Evolutionary conservation across 2,113 vertebrate species (phyloP).

Genomic region (Salvelinus sp.): DNA sequence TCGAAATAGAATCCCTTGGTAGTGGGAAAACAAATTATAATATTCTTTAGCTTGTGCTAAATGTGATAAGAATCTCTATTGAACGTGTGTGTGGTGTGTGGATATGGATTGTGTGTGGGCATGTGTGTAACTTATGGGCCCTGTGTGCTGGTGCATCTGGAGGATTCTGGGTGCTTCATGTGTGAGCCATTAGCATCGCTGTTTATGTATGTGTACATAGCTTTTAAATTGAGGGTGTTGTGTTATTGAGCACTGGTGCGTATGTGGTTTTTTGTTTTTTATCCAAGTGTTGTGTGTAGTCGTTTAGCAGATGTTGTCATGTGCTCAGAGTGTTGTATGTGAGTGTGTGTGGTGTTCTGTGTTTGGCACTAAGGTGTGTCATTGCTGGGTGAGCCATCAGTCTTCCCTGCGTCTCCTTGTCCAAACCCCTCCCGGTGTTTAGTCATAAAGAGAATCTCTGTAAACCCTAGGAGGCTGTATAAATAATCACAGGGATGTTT

Average conservation of each 20-base stretch:
- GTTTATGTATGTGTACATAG: no score
- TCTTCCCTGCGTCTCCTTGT: conserved; percentile 44
- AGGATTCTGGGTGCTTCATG: no score
- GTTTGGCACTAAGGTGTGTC: conserved; percentile 21
- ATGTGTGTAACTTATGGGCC: background rate
- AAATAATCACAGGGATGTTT: conserved; percentile 66
- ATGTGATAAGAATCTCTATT: background rate
- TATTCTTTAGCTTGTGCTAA: background rate
- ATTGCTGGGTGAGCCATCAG: conserved; percentile 47
- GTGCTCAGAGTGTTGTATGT: conserved; percentile 9
- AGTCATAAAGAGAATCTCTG: conserved; percentile 62
- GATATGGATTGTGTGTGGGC: background rate
- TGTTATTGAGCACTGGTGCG: no score
- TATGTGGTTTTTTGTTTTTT: no score
- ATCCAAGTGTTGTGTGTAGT: background rate
- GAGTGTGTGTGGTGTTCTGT: conserved; percentile 14
- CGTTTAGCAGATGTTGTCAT: background rate
- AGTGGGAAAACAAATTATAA: background rate
- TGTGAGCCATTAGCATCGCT: no score
- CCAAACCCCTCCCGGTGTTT: conserved; percentile 46
- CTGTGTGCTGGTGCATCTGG: no score
- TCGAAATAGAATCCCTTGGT: background rate
- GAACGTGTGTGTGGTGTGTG: background rate
- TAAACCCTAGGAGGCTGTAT: conserved; percentile 56
- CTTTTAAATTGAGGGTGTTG: no score